phyloP scores from a whole-genome alignment of 2,113 vertebrate genomes.

The Trachemys scripta region DNA sequence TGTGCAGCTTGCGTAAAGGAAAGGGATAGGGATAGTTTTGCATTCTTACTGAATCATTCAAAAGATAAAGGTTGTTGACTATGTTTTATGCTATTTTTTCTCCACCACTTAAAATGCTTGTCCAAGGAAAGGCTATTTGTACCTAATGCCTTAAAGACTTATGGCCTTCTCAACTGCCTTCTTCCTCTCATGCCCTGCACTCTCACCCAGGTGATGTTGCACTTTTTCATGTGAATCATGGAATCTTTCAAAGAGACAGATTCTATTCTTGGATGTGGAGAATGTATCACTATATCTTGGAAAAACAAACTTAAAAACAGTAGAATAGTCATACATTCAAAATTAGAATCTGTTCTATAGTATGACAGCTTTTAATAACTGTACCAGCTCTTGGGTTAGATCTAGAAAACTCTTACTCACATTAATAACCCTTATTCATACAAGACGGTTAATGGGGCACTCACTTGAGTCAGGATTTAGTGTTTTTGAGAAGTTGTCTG shows the following conservation, averaged over 20 bases:
- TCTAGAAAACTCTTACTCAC: background rate
- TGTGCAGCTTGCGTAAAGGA: too few relatives aligned
- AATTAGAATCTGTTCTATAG: background rate
- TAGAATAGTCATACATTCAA: background rate
- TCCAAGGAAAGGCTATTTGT: background rate
- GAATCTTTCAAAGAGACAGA: background rate
- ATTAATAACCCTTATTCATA: background rate
- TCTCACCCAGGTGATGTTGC: background rate
- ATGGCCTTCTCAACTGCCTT: background rate
- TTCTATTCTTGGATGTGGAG: background rate
- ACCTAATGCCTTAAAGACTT: background rate
- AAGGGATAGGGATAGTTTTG: background rate
- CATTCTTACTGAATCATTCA: background rate
- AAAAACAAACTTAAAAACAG: background rate
- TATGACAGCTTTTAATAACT: background rate
- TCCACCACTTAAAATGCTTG: background rate
- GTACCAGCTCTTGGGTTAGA: background rate
- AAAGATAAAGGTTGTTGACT: background rate
- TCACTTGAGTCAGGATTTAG: background rate
- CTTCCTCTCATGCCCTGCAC: background rate
- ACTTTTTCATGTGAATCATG: background rate
- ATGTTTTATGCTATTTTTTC: background rate
- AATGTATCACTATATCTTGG: background rate
- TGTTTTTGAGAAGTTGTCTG: background rate
- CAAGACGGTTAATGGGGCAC: fast-evolving